Base-by-base conservation (phyloP, 2,888 invertebrate genomes). In the Drosophila borborema region DNA sequence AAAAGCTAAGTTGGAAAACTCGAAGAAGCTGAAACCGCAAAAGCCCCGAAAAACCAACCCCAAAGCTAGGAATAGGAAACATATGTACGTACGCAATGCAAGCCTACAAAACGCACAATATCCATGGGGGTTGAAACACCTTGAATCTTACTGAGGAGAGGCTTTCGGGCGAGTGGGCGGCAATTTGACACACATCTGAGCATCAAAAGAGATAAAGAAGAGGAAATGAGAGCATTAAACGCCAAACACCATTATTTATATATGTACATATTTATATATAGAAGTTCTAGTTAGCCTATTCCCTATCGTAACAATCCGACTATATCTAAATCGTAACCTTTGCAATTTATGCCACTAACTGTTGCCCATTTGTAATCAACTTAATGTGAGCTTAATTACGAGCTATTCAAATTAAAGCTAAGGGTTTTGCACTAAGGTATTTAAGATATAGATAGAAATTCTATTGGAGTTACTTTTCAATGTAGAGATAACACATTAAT, bases 171-270 rank as follows among this genome's bases (percentile, higher is more conserved):
- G 60, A 40, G 31, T 72, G 60, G 49, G 55, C 45, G 64, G 68
- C 74, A 72, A 86, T 80, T 86, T 82, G 82, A 82, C 82, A 82
- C 82, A 82, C 86, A 82, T 82, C 80, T 62, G 70, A 79, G 43
- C 68, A 64, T 59, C 28, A 38, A 72, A 74, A 76, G 70, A 86
- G 82, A 80, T 82, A 82, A 72, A 74, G 65, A 41, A 41, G 74
- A 63, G 86, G 74, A 77, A 82, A 72, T 72, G 68, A 63, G 67
- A 60, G 63, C 86, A 80, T 73, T 73, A 82, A 75, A 69, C 80
- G 71, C 71, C 53, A 49, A 64, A 74, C 54, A 55, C 36, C 36
- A 41, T 51, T 34, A 12, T 49, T 10, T 53, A 31, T 38, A 38
- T 34, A 34, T 9, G 46, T 28, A 59, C 16, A 46, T 16, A 16